A percentile compares a stretch with the other conserved stretches of the same genome.
Conservation (phyloP, 2,888 invertebrate genomes). For the Macrosiphum euphorbiae region DNA sequence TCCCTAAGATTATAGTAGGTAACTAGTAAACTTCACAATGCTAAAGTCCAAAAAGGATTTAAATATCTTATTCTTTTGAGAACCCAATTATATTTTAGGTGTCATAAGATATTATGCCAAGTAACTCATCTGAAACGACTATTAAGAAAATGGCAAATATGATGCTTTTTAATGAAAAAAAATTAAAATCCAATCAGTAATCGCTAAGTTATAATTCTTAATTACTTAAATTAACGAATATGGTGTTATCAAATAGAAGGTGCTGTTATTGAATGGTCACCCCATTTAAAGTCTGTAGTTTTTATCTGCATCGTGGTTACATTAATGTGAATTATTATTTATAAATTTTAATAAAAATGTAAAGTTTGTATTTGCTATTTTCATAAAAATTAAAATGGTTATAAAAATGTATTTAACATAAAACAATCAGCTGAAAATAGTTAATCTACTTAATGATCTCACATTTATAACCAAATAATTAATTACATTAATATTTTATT, state of each 20-base stretch:
- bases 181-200: no score
- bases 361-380: no score
- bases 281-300: no score
- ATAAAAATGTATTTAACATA: neutral
- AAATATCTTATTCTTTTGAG: neutral
- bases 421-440: neutral
- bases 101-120: neutral
- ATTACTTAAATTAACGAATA: neutral
- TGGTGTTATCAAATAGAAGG: neutral
- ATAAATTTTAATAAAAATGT: no score
- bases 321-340: neutral
- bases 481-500: neutral
- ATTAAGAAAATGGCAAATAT: neutral
- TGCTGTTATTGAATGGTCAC: no score
- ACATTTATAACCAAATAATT: neutral
- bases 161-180: neutral
- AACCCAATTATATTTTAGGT: neutral
- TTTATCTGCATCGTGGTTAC: neutral
- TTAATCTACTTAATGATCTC: neutral
- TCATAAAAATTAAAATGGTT: neutral
- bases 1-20: no score
- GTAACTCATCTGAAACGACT: neutral
- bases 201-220: neutral
- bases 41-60: neutral
- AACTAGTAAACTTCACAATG: no score